These are phyloP conservation scores for Apodemia mormo DNA, from an alignment of 2,888 invertebrate genomes.

Conservation along the genomic window DNA sequence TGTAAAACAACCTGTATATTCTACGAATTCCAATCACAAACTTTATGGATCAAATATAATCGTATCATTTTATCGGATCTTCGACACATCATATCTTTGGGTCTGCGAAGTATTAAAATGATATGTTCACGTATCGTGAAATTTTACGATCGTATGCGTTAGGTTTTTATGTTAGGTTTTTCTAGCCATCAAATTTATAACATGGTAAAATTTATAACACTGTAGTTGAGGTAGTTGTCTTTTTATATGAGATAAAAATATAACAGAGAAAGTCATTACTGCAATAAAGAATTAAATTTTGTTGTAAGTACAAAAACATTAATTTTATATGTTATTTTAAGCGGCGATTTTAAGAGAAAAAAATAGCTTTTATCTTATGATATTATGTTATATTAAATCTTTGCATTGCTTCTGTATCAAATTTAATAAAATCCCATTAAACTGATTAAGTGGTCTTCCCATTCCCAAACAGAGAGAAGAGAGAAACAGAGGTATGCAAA, in stretches of 20 bases:
- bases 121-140: constrained; percentile 12
- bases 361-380: too few species aligned
- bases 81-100: constrained; percentile 2
- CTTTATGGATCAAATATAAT: background rate
- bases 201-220: background rate
- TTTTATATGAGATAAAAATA: background rate
- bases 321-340: too few species aligned
- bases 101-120: constrained; percentile 11
- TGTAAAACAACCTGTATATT: background rate
- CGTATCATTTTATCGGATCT: constrained; percentile 14
- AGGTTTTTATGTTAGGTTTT: background rate
- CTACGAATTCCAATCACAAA: background rate
- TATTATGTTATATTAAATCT: too few species aligned
- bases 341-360: too few species aligned
- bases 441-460: too few species aligned
- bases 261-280: too few species aligned
- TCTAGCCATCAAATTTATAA: background rate
- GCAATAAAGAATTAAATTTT: too few species aligned
- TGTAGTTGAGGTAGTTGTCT: background rate
- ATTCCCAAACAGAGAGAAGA: too few species aligned
- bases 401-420: too few species aligned
- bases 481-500: too few species aligned
- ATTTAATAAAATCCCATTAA: too few species aligned
- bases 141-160: background rate
- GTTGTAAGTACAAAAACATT: too few species aligned